A percentile compares a stretch with the other conserved stretches of the same genome.
These are phyloP conservation scores for Pempheris klunzingeri DNA, from an alignment of 2,797 vertebrate genomes.

Conservation along the genomic window DNA sequence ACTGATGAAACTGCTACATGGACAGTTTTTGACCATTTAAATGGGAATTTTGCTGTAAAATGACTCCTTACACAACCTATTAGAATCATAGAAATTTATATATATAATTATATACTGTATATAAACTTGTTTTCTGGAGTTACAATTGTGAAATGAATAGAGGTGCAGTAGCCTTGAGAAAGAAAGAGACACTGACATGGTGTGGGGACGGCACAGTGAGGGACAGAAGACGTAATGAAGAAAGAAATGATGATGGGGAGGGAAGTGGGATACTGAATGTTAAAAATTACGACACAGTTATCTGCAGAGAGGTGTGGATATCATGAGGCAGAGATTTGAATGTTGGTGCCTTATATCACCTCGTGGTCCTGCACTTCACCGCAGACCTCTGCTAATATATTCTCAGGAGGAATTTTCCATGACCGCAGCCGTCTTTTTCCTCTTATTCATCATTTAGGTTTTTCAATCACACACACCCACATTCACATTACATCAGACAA, in stretches of 20 bases:
- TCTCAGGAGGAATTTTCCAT: constrained; percentile 70
- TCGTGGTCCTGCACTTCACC: constrained; percentile 50
- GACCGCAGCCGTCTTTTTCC: constrained; percentile 42
- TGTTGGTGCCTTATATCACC: constrained; percentile 75
- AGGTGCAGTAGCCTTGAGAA: background rate
- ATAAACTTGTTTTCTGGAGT: background rate
- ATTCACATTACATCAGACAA: too few relatives aligned
- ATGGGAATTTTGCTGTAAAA: background rate
- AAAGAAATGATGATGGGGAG: background rate
- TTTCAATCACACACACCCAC: constrained; percentile 39
- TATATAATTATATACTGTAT: background rate
- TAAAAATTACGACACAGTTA: constrained; percentile 31
- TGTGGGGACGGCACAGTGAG: background rate
- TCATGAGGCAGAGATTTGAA: constrained; percentile 58
- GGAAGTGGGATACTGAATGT: constrained; percentile 16
- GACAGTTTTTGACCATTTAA: constrained; percentile 10
- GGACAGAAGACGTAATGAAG: constrained; percentile 15
- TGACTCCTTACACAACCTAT: background rate
- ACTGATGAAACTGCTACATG: background rate
- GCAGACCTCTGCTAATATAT: constrained; percentile 67
- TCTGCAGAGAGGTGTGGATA: constrained; percentile 48
- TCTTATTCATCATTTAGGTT: constrained; percentile 51
- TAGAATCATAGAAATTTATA: background rate
- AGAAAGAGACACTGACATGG: background rate
- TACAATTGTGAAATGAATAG: too few relatives aligned